Base-by-base conservation (phyloP, 1,140 invertebrate genomes). In the Popillia japonica region DNA sequence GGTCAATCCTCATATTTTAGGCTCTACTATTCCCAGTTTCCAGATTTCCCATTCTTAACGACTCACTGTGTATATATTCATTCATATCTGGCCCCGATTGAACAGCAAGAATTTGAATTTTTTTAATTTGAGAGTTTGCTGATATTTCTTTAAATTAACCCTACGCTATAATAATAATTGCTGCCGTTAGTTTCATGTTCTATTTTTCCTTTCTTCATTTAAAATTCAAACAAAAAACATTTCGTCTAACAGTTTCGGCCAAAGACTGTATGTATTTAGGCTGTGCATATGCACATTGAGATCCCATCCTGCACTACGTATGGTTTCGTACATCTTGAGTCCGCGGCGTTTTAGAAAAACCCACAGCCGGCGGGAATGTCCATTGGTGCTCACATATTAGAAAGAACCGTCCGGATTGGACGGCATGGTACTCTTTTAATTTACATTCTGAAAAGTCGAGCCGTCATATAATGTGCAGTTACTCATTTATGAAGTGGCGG, bases 401-500 rank as follows among this genome's bases (percentile, higher is more conserved):
- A 82, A 83, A 81, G 77, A 76, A 81, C 76, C 64, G 9, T 20
- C 55, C 40, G 75, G 80, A 85, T 85, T 85, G 84, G 84, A 83
- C 61, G 79, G 78, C 42, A 72, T 20, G 48, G 48, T 41, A 74
- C 79, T 80, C 83, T 84, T 84, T 85, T 85, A 84, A 85, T 85
- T 85, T 84, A 82, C 81, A 83, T 85, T 83, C 82, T 77, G 40
- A 73, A 68, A 34, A 80, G 77, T 61, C 74, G 79, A 79, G 78
- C 48, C 75, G 80, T 81, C 82, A 80, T 83, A 83, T 84, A 82
- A 83, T 80, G 80, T 81, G 79, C 81, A 81, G 80, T 81, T 80
- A 80, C 72, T 78, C 84, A 85, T 82, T 83, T 82, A 78, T 82
- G 83, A 84, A 84, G 83, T 84, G 83, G 75, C 78, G 83, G 82